Evolutionary conservation across 2,888 invertebrate species (phyloP).

Genomic region (Perithous albicinctus): DNA sequence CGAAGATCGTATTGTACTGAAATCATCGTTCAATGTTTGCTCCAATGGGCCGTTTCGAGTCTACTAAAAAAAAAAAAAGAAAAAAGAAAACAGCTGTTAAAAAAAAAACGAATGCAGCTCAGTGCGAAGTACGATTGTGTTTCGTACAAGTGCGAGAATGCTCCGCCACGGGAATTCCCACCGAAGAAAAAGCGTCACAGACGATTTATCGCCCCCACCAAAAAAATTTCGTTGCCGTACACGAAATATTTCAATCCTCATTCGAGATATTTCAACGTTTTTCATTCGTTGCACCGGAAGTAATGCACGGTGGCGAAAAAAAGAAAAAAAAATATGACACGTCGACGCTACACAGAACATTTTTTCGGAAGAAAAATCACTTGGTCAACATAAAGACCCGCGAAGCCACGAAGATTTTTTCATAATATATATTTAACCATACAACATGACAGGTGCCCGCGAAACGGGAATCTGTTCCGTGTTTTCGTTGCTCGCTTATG

Average conservation of each 20-base stretch:
- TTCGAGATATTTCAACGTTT: not conserved
- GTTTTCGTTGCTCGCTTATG: slow-evolving; percentile 20
- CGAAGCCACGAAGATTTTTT: slow-evolving; percentile 28
- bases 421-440: not conserved
- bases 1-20: not conserved
- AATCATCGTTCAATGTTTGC: slow-evolving; percentile 2
- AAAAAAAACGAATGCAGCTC: slow-evolving; percentile 1
- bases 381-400: not conserved
- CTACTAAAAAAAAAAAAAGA: too few relatives aligned
- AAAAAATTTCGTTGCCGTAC: not conserved
- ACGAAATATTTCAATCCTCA: not conserved
- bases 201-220: not conserved
- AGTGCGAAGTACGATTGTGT: not conserved
- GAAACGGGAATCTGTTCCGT: not conserved
- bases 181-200: not conserved
- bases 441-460: not conserved
- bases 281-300: not conserved
- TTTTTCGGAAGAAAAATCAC: not conserved
- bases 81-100: too few relatives aligned
- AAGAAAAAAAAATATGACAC: too few relatives aligned
- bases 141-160: not conserved
- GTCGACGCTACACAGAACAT: slow-evolving; percentile 31
- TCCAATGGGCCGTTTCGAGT: not conserved
- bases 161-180: not conserved
- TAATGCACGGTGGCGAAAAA: slow-evolving; percentile 19